A percentile compares a stretch with the other conserved stretches of the same genome.
Conservation (phyloP, 2,888 invertebrate genomes). For the Liposcelis brunnea region DNA sequence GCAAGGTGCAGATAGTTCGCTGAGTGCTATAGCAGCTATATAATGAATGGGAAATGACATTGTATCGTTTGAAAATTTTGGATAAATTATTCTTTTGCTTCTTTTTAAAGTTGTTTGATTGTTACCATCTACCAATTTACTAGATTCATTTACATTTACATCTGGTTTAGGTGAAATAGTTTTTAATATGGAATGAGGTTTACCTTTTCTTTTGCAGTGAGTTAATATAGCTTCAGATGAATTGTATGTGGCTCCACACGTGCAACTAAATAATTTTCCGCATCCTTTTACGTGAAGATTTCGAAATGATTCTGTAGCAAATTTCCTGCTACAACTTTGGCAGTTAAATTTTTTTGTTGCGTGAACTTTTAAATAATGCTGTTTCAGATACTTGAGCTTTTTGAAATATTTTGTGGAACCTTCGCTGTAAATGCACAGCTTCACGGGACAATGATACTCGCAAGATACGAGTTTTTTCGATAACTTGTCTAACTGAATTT, state of each 20-base stretch:
- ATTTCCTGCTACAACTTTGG: neutral
- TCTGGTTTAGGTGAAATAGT: neutral
- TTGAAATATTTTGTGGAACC: neutral
- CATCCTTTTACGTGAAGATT: slow-evolving; percentile 2
- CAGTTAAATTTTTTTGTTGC: neutral
- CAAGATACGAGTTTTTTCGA: neutral
- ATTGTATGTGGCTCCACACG: neutral
- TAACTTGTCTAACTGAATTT: neutral
- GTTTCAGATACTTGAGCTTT: slow-evolving; percentile 1
- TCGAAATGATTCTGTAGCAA: neutral
- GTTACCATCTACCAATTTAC: neutral
- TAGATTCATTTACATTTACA: neutral
- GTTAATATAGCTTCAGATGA: slow-evolving; percentile 1
- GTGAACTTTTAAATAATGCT: slow-evolving; percentile 3
- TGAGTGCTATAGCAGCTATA: slow-evolving; percentile 18
- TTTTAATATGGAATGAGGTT: neutral
- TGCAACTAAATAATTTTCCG: slow-evolving; percentile 1
- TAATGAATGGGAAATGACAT: slow-evolving; percentile 8
- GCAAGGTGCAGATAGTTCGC: slow-evolving; percentile 16
- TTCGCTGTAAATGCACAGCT: neutral
- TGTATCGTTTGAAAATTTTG: neutral
- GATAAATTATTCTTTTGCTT: neutral
- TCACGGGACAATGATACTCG: slow-evolving; percentile 1
- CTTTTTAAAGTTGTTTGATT: neutral
- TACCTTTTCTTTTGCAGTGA: slow-evolving; percentile 1